Percentiles rank a stretch among this genome's conserved stretches.
phyloP scores from a whole-genome alignment of 2,797 vertebrate species.

The Macropus fuliginosus region DNA sequence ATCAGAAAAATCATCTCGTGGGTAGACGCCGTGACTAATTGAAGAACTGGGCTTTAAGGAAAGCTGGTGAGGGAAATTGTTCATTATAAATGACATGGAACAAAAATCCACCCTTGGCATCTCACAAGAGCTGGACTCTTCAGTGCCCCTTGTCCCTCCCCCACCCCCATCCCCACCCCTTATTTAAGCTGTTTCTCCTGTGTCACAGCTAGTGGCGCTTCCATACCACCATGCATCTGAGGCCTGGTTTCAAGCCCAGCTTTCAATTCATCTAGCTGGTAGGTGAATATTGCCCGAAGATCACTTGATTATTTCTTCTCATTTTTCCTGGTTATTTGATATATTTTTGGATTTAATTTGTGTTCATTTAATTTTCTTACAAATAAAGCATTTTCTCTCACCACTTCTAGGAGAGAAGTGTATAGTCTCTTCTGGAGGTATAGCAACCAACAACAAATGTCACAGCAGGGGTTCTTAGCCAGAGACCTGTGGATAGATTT shows the following conservation, averaged over 20 bases:
- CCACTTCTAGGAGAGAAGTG: neutral
- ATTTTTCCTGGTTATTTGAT: neutral
- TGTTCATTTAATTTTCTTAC: neutral
- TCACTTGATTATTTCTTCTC: neutral
- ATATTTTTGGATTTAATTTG: neutral
- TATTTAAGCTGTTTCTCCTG: neutral
- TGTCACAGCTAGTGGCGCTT: neutral
- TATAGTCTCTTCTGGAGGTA: neutral
- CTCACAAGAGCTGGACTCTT: neutral
- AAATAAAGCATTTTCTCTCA: neutral
- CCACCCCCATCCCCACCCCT: too few relatives aligned
- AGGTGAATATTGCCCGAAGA: neutral
- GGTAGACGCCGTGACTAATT: neutral
- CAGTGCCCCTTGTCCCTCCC: accelerated
- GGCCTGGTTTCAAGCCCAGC: neutral
- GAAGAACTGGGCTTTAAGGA: neutral
- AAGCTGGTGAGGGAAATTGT: neutral
- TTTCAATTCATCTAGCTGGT: neutral
- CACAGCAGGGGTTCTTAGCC: neutral
- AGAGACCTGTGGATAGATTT: neutral
- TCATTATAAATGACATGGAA: neutral
- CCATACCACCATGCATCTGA: neutral
- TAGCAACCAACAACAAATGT: too few relatives aligned
- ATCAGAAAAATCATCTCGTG: neutral
- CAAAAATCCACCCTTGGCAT: neutral